phyloP scores from a whole-genome alignment of 2,797 vertebrate species.

The Oophaga sylvatica region DNA sequence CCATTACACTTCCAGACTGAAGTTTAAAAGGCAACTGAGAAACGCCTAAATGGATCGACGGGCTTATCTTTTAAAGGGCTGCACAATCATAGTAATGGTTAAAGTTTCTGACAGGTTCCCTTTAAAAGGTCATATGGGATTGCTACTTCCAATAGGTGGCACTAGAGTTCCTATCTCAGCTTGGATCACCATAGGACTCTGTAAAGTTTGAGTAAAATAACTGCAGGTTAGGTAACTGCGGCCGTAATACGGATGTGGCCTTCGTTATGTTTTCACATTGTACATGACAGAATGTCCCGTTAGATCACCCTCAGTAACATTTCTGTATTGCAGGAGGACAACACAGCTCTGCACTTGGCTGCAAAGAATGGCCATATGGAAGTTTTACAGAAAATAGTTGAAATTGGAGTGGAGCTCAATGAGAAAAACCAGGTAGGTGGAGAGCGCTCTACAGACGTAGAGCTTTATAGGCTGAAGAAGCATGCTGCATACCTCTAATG shows the following conservation, averaged over 20 bases:
- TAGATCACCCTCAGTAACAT: neutral
- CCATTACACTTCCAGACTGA: no score
- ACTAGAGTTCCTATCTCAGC: no score
- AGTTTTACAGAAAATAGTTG: slow-evolving; percentile 80
- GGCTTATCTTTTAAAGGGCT: no score
- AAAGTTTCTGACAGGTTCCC: no score
- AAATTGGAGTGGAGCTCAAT: slow-evolving; percentile 75
- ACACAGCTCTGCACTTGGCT: slow-evolving; percentile 84
- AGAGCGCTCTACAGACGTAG: neutral
- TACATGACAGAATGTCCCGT: no score
- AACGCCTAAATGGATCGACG: no score
- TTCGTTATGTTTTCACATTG: neutral
- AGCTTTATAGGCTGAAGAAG: neutral
- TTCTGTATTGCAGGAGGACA: slow-evolving; percentile 76
- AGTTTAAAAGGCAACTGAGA: no score
- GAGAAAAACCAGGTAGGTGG: slow-evolving; percentile 82
- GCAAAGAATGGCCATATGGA: slow-evolving; percentile 77
- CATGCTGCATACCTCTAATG: neutral
- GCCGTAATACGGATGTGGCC: neutral
- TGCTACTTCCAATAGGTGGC: no score
- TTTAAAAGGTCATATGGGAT: no score
- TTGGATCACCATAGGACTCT: neutral
- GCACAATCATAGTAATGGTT: no score
- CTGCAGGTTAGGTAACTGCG: neutral
- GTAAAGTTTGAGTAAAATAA: neutral